Percentiles rank a stretch among this genome's conserved stretches.
phyloP scores from a whole-genome alignment of 2,113 vertebrate genomes.

The Paraplagusia blochii region DNA sequence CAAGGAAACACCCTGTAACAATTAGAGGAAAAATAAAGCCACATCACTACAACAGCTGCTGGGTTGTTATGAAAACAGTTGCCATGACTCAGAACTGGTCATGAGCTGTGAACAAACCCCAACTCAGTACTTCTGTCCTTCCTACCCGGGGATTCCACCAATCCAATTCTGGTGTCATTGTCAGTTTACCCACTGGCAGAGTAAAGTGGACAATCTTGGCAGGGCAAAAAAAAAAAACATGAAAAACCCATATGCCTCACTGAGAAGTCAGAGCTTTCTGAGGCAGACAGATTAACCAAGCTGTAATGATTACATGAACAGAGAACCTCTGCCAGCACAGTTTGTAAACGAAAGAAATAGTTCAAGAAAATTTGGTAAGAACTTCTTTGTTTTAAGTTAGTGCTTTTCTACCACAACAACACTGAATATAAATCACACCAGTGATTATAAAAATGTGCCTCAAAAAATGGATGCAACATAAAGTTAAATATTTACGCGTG shows the following conservation, averaged over 20 bases:
- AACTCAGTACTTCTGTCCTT: conserved; percentile 31
- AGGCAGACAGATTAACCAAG: not conserved
- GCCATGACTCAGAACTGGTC: conserved; percentile 53
- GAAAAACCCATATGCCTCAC: conserved; percentile 32
- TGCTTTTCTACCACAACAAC: no score
- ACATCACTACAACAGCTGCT: conserved; percentile 55
- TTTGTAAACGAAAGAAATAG: no score
- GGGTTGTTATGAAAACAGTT: conserved; percentile 59
- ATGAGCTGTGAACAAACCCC: conserved; percentile 53
- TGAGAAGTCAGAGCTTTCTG: not conserved
- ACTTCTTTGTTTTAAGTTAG: no score
- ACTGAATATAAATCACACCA: no score
- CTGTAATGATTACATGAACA: not conserved
- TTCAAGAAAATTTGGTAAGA: no score
- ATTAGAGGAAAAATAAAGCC: conserved; percentile 29
- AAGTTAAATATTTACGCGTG: no score
- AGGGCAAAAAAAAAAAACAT: conserved; percentile 1
- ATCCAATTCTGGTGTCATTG: conserved; percentile 39
- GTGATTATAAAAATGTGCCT: no score
- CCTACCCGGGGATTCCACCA: conserved; percentile 40
- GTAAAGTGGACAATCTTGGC: conserved; percentile 42
- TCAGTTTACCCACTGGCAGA: conserved; percentile 48
- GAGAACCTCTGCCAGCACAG: not conserved
- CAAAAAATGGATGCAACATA: no score
- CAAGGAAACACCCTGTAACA: not conserved